phyloP scores from a whole-genome alignment of 2,888 invertebrate genomes.

The Rhaphigaster nebulosa region DNA sequence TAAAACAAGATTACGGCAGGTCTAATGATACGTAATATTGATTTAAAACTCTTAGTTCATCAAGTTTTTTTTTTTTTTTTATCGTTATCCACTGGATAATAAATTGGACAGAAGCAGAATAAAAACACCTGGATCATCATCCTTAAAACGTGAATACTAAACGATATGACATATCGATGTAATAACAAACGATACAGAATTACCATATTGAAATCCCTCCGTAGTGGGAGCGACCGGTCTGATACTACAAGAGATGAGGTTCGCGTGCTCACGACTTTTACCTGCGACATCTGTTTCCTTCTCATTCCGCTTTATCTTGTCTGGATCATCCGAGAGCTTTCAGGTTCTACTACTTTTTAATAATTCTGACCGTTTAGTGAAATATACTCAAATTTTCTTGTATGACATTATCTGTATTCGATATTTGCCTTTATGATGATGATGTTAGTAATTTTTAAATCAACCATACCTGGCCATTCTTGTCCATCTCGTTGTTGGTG shows the following conservation, averaged over 20 bases:
- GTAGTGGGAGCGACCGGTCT: no score
- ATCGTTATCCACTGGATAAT: no score
- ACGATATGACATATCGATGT: not conserved
- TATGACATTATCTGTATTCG: no score
- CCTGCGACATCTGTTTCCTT: not conserved
- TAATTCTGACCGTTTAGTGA: no score
- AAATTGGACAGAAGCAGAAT: no score
- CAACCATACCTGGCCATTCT: slow-evolving; percentile 72
- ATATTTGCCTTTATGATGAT: no score
- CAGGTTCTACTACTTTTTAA: no score
- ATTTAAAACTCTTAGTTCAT: no score
- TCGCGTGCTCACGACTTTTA: not conserved
- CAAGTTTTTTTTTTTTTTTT: no score
- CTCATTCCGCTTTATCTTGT: not conserved
- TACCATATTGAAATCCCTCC: not conserved
- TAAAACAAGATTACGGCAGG: no score
- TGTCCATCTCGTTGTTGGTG: slow-evolving; percentile 87
- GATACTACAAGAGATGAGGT: not conserved
- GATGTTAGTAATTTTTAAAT: not conserved
- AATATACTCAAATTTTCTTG: no score
- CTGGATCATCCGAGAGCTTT: not conserved
- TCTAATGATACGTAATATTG: no score
- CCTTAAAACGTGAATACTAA: not conserved
- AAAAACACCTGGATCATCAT: not conserved
- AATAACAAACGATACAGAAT: not conserved